Conservation (phyloP, 1,140 invertebrate species). For the Heliconius himera region DNA sequence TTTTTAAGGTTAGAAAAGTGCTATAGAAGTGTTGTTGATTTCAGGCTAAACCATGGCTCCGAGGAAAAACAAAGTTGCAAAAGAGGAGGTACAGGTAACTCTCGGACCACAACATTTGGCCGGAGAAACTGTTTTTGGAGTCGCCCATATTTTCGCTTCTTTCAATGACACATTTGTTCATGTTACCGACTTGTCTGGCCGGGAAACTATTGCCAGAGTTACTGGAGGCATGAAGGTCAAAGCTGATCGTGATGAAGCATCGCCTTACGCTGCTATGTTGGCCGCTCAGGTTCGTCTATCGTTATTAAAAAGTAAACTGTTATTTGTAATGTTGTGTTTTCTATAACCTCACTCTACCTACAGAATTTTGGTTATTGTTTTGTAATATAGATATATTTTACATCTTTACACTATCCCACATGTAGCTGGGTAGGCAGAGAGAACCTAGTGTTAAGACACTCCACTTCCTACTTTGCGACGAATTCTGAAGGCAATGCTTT, state of each 20-base stretch:
- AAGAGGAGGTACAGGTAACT: conserved; percentile 98
- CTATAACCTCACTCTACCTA: conserved; percentile 22
- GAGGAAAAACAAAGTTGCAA: conserved; percentile 97
- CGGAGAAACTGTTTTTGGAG: conserved; percentile 98
- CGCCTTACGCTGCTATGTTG: conserved; percentile 99
- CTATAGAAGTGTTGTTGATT: conserved; percentile 68
- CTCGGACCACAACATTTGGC: conserved; percentile 98
- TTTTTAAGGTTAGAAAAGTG: conserved; percentile 71
- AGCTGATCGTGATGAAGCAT: conserved; percentile 99
- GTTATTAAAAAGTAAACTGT: conserved; percentile 27
- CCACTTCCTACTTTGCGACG: too few relatives aligned
- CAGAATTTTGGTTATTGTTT: neutral
- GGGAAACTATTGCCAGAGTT: conserved; percentile 98
- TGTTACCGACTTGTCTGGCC: conserved; percentile 99
- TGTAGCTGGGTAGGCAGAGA: too few relatives aligned
- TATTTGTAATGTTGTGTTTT: conserved; percentile 2
- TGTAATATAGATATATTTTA: too few relatives aligned
- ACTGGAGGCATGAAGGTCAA: conserved; percentile 99
- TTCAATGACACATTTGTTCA: conserved; percentile 99
- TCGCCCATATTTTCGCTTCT: conserved; percentile 99
- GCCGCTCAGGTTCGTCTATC: conserved; percentile 92
- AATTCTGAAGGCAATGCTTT: too few relatives aligned
- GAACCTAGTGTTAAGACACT: too few relatives aligned
- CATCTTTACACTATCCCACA: too few relatives aligned
- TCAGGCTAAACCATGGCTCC: conserved; percentile 91